Evolutionary conservation across 2,113 vertebrate species (phyloP).

Genomic region (Galbula dea): DNA sequence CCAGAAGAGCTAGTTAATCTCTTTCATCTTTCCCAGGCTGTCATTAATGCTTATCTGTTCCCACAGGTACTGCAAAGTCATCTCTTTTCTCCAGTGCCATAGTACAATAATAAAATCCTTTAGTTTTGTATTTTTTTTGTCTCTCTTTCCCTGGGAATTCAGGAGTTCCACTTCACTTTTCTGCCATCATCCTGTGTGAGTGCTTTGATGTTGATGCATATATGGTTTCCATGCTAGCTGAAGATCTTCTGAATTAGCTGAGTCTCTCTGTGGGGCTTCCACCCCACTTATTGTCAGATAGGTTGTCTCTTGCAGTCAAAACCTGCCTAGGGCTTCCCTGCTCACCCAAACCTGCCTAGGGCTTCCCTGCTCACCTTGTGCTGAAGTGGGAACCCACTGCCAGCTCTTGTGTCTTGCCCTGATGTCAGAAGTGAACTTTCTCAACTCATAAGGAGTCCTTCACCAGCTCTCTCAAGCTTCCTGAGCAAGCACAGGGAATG

Average conservation of each 20-base stretch:
- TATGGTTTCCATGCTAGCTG: background rate
- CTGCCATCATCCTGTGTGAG: background rate
- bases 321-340: background rate
- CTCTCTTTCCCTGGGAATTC: background rate
- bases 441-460: background rate
- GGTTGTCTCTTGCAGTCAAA: background rate
- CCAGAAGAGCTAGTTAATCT: conserved; percentile 42
- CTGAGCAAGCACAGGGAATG: background rate
- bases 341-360: background rate
- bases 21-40: conserved; percentile 51
- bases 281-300: background rate
- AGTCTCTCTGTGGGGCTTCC: background rate
- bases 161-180: background rate
- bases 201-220: background rate
- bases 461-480: background rate
- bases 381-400: background rate
- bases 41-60: conserved; percentile 56
- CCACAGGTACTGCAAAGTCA: conserved; percentile 35
- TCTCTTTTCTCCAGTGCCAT: conserved; percentile 7
- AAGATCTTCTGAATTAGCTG: background rate
- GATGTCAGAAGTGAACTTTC: background rate
- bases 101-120: background rate
- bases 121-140: background rate
- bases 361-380: background rate
- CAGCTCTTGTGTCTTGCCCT: background rate